Evolutionary conservation across 2,113 vertebrate species (phyloP).

Genomic region (Parus major): DNA sequence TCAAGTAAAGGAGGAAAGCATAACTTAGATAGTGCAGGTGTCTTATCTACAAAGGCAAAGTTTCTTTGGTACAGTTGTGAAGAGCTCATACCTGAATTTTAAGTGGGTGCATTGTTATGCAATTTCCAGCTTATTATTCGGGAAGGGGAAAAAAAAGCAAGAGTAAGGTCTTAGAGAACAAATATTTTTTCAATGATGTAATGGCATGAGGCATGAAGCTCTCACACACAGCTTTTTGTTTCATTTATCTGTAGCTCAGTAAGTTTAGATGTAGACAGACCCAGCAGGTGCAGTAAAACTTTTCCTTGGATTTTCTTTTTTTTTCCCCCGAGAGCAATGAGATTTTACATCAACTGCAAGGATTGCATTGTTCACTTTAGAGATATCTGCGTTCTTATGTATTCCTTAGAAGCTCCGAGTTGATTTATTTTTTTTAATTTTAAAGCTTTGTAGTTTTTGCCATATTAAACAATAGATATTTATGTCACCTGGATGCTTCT

Average conservation of each 20-base stretch:
- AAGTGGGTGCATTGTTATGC: neutral
- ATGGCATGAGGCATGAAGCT: neutral
- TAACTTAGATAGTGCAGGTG: neutral
- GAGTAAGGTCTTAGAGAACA: neutral
- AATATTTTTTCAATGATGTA: neutral
- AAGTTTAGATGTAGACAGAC: neutral
- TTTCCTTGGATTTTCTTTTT: neutral
- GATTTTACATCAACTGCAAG: neutral
- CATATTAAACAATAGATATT: neutral
- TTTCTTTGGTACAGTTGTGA: neutral
- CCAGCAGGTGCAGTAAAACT: neutral
- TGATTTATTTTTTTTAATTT: neutral
- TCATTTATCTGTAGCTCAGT: neutral
- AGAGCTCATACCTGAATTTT: neutral
- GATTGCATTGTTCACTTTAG: neutral
- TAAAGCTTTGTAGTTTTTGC: neutral
- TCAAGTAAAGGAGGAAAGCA: neutral
- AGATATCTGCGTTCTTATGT: neutral
- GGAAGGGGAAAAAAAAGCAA: neutral
- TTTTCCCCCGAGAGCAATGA: neutral
- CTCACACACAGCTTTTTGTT: neutral
- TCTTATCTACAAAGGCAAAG: neutral
- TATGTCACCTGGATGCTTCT: neutral
- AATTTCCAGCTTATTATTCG: neutral
- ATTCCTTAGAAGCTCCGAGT: neutral